These are phyloP conservation scores for Nomada ferruginata DNA, from an alignment of 2,888 invertebrate genomes.

Conservation along the genomic window DNA sequence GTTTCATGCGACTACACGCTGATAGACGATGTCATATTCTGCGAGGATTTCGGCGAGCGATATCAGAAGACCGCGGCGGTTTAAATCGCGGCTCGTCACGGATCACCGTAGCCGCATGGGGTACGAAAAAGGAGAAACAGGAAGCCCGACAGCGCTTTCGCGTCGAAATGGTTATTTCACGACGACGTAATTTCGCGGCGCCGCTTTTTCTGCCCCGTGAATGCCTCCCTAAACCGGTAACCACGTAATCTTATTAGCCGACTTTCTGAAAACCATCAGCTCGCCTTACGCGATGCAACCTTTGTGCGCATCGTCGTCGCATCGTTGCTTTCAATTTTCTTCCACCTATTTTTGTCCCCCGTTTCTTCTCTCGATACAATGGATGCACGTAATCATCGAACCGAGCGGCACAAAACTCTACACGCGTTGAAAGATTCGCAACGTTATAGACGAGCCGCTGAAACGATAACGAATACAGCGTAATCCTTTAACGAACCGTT, in stretches of 20 bases:
- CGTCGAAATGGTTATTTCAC: slow-evolving; percentile 48
- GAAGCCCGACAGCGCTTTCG: slow-evolving; percentile 50
- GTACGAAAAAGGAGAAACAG: slow-evolving; percentile 59
- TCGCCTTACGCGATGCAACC: not conserved
- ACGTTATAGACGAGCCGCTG: no score
- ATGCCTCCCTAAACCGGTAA: slow-evolving; percentile 46
- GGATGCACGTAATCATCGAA: no score
- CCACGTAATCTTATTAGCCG: slow-evolving; percentile 51
- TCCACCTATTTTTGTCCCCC: not conserved
- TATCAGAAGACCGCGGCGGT: slow-evolving; percentile 28
- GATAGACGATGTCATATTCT: no score
- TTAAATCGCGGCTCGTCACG: slow-evolving; percentile 54
- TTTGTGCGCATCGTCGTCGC: not conserved
- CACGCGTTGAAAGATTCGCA: no score
- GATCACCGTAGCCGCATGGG: slow-evolving; percentile 22
- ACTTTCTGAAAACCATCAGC: slow-evolving; percentile 38
- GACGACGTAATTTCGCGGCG: slow-evolving; percentile 51
- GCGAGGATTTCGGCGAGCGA: slow-evolving; percentile 8
- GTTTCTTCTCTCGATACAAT: not conserved
- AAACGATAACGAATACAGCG: slow-evolving; percentile 27
- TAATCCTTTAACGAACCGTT: slow-evolving; percentile 29
- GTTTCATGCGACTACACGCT: no score
- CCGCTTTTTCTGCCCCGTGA: slow-evolving; percentile 28
- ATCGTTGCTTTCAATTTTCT: not conserved
- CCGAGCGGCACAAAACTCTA: no score